Evolutionary conservation across 2,113 vertebrate species (phyloP).

Genomic region (Alethe diademata): DNA sequence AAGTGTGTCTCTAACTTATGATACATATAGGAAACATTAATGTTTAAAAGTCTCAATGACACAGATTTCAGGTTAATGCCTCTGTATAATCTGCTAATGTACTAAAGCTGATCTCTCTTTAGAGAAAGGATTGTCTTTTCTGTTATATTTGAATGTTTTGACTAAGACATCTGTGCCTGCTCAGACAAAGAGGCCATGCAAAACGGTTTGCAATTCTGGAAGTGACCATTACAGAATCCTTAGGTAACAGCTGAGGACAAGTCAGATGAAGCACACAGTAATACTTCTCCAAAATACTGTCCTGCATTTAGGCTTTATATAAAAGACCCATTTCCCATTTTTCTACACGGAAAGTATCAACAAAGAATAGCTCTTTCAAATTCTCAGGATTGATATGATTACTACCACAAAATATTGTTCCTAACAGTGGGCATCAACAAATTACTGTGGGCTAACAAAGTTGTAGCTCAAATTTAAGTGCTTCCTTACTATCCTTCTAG

Average conservation of each 20-base stretch:
- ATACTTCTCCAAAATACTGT: not conserved
- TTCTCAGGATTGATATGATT: not conserved
- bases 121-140: not conserved
- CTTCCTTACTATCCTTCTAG: not conserved
- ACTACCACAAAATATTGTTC: not conserved
- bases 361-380: not conserved
- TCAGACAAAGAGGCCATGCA: not conserved
- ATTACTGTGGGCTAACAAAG: not conserved
- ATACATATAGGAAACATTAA: not conserved
- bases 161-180: not conserved
- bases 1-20: not conserved
- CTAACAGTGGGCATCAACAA: not conserved
- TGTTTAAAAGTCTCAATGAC: not conserved
- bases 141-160: not conserved
- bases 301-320: not conserved
- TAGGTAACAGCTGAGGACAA: not conserved
- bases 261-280: not conserved
- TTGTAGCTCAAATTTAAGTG: not conserved
- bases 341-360: not conserved
- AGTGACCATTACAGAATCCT: not conserved
- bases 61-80: not conserved
- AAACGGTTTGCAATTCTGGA: not conserved
- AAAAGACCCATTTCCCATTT: not conserved
- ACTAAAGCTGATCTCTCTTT: not conserved
- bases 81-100: not conserved